Percentiles rank a stretch among this genome's conserved stretches.
These are phyloP conservation scores for Blastobasis adustella DNA, from an alignment of 2,888 invertebrate species.

Conservation along the genomic window DNA sequence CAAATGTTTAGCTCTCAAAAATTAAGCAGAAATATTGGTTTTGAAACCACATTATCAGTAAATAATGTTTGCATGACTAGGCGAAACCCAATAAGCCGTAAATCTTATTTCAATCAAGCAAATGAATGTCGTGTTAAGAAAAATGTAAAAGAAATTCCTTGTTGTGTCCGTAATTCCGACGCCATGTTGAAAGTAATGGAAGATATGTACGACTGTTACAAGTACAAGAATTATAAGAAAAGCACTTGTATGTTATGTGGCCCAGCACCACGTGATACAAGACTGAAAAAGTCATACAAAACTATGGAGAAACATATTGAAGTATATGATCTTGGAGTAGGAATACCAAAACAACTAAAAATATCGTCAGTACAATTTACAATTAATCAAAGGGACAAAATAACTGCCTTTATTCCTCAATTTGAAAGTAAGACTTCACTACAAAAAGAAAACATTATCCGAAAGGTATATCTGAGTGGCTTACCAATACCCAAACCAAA, in stretches of 20 bases:
- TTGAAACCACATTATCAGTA: too few relatives aligned
- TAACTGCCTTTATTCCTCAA: constrained; percentile 18
- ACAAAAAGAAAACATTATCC: constrained; percentile 29
- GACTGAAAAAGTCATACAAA: constrained; percentile 18
- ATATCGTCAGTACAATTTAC: constrained; percentile 15
- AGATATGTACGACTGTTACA: constrained; percentile 54
- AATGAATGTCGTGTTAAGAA: too few relatives aligned
- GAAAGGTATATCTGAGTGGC: constrained; percentile 19
- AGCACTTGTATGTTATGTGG: constrained; percentile 52
- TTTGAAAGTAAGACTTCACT: constrained; percentile 25
- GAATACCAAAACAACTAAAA: neutral
- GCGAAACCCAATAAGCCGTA: too few relatives aligned
- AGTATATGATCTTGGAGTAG: neutral
- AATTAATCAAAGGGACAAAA: constrained; percentile 12
- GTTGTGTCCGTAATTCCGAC: constrained; percentile 53
- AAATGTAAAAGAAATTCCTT: constrained; percentile 32
- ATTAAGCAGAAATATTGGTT: too few relatives aligned
- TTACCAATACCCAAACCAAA: constrained; percentile 22
- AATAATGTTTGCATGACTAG: too few relatives aligned
- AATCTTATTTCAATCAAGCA: too few relatives aligned
- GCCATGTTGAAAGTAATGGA: constrained; percentile 64
- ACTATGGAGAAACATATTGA: neutral
- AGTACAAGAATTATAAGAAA: constrained; percentile 49
- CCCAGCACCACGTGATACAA: constrained; percentile 24
- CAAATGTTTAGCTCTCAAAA: too few relatives aligned